These are phyloP conservation scores for Anoncus sp. DNA, from an alignment of 2,888 invertebrate species.

Conservation along the genomic window DNA sequence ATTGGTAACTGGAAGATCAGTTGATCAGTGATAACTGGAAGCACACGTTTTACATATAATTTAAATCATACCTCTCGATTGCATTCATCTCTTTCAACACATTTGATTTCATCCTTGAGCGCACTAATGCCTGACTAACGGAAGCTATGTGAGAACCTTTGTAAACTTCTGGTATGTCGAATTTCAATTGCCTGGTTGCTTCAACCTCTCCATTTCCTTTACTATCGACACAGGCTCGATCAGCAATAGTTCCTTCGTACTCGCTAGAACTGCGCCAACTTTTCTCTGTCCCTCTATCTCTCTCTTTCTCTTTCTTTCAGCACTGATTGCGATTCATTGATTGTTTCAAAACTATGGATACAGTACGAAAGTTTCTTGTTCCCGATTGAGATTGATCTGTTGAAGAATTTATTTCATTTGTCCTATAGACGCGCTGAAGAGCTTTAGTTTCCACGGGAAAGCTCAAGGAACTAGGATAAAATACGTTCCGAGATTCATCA, in stretches of 20 bases:
- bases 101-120: not conserved
- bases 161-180: constrained; percentile 22
- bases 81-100: constrained; percentile 19
- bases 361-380: constrained; percentile 5
- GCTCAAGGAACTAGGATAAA: constrained; percentile 4
- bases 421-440: not conserved
- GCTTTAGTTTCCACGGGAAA: not conserved
- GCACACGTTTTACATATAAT: not conserved
- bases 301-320: constrained; percentile 12
- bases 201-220: constrained; percentile 11
- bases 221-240: not conserved
- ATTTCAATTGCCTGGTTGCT: constrained; percentile 20
- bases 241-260: constrained; percentile 29
- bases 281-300: constrained; percentile 7
- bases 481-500: constrained; percentile 36
- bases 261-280: constrained; percentile 8
- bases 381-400: constrained; percentile 28
- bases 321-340: constrained; percentile 32
- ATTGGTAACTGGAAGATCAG: no score
- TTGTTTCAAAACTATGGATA: constrained; percentile 39
- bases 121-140: not conserved
- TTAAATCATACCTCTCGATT: constrained; percentile 28
- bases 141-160: not conserved
- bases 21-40: not conserved
- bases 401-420: constrained; percentile 32